Evolutionary conservation across 37 sponge, comb jelly and placozoan genomes (phyloP), one percentile per base, ranked within the genome.

Genomic region (Ephydatia muelleri): DNA sequence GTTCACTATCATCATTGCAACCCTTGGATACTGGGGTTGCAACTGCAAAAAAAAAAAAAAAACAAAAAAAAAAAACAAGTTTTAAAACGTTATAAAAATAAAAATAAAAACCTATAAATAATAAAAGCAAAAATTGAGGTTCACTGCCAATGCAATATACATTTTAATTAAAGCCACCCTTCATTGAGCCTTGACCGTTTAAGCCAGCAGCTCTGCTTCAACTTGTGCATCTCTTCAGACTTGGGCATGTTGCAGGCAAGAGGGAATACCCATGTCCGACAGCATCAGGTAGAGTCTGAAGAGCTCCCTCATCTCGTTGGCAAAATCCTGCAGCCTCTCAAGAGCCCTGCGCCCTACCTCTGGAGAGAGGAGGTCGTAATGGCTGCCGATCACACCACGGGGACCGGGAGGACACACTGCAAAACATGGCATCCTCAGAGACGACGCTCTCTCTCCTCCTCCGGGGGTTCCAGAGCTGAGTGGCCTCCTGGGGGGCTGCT

Each of bases 351-450:
- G 72, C 25, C 67, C 64, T 27, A 81, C 70, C 0, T 28, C 40
- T 25, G 38, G 32, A 26, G 78, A 77, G 0, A 90, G 48, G 4
- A 71, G 76, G 40, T 94, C 94, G 36, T 82, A 82, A 30, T 94
- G 94, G 32, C 88, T 89, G 25, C 91, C 94, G 25, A 94, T 88
- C 72, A 94, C 71, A 94, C 34, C 28, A 94, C 88, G 0, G 94
- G 94, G 0, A 94, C 91, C 0, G 89, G 85, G 49, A 88, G 89
- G 38, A 85, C 35, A 80, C 74, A 32, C 74, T 80, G 0, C 66
- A 71, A n/a, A 78, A 84, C 73, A 79, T 72, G 68, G 16, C 43
- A 21, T 48, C 65, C 9, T 48, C 37, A 0, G 75, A 26, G 26
- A 6, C 76, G 38, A 64, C 8, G n/a, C 23, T 33, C 0, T 78